phyloP scores from a whole-genome alignment of 2,888 invertebrate species.

The Muschampia staudingeri region DNA sequence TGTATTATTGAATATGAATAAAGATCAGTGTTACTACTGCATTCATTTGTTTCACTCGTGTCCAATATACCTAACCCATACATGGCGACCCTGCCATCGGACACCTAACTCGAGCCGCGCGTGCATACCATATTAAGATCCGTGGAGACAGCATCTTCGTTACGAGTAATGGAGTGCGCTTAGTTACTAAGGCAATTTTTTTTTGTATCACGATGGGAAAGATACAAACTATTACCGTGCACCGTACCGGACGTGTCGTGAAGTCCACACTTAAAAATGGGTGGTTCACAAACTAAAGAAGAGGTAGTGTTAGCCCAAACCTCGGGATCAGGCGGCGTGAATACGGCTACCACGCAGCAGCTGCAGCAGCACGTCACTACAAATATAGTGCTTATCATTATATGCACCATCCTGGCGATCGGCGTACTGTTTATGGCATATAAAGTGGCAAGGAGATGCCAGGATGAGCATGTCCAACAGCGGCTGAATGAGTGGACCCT shows the following conservation, averaged over 20 bases:
- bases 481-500: background rate
- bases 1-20: too few species aligned
- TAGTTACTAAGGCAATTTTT: too few species aligned
- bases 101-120: background rate
- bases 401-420: background rate
- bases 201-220: background rate
- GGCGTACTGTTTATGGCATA: background rate
- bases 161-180: too few species aligned
- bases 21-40: background rate
- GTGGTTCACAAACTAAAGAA: constrained; percentile 17
- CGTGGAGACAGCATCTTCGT: background rate
- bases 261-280: background rate
- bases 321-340: background rate
- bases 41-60: background rate
- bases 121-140: background rate
- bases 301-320: constrained; percentile 23
- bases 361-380: background rate
- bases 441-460: background rate
- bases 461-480: background rate
- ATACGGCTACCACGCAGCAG: background rate
- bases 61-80: background rate
- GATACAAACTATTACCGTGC: background rate
- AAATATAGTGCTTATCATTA: background rate
- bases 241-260: background rate
- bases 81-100: constrained; percentile 24